Evolutionary conservation across 2,888 invertebrate species (phyloP).

Genomic region (Microplitis deprimator): DNA sequence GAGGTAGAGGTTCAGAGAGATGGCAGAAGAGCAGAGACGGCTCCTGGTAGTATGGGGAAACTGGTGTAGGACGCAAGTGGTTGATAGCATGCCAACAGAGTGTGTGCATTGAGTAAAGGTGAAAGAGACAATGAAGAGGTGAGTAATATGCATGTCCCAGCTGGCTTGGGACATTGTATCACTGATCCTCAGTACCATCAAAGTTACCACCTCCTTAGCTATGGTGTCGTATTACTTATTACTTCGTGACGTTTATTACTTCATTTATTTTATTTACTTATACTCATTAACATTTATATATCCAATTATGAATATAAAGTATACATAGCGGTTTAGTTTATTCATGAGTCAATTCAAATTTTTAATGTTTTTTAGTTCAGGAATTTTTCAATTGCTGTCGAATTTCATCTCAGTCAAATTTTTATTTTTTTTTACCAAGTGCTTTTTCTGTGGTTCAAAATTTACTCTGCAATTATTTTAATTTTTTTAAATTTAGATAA

Average conservation of each 20-base stretch:
- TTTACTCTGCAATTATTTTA: too few relatives aligned
- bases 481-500: too few relatives aligned
- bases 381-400: too few relatives aligned
- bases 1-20: constrained; percentile 3
- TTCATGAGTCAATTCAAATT: too few relatives aligned
- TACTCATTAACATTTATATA: not conserved
- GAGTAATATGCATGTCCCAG: constrained; percentile 11
- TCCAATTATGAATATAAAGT: not conserved
- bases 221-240: not conserved
- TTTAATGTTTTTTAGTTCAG: too few relatives aligned
- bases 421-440: too few relatives aligned
- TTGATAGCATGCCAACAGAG: constrained; percentile 26
- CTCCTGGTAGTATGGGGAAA: not conserved
- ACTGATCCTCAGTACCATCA: constrained; percentile 41
- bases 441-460: too few relatives aligned
- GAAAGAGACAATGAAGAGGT: constrained; percentile 20
- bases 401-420: too few relatives aligned
- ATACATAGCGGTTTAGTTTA: not conserved
- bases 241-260: not conserved
- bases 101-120: constrained; percentile 21
- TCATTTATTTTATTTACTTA: not conserved
- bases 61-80: constrained; percentile 10
- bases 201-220: constrained; percentile 20
- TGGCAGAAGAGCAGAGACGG: not conserved
- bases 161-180: constrained; percentile 33